Evolutionary conservation across 1,140 invertebrate species (phyloP).

Genomic region (Thrips palmi): DNA sequence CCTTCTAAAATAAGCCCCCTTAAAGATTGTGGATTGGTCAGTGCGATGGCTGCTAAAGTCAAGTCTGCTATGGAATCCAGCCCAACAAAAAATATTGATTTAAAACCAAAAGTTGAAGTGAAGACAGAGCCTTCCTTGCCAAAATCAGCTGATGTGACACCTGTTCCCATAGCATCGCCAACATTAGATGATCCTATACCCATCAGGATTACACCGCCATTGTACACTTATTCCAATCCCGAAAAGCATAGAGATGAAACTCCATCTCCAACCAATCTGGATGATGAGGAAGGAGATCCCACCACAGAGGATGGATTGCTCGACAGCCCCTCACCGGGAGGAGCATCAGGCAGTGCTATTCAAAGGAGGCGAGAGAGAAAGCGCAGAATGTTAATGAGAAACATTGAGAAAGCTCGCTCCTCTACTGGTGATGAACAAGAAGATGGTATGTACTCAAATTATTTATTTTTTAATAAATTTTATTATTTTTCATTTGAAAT

Average conservation of each 20-base stretch:
- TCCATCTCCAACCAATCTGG: slow-evolving; percentile 27
- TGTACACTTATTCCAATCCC: slow-evolving; percentile 59
- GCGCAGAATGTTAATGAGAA: too few species aligned
- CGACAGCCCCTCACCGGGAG: slow-evolving; percentile 2
- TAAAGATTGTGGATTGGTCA: too few species aligned
- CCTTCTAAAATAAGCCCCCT: too few species aligned
- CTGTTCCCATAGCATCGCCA: slow-evolving; percentile 24
- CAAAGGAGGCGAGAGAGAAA: slow-evolving; percentile 23
- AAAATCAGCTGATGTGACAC: too few species aligned
- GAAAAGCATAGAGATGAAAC: slow-evolving; percentile 38
- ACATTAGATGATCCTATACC: slow-evolving; percentile 42
- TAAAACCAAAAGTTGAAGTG: too few species aligned
- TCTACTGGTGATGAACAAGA: neutral
- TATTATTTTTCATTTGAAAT: neutral
- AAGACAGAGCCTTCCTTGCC: too few species aligned
- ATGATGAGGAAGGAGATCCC: slow-evolving; percentile 19
- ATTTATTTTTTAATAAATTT: slow-evolving; percentile 5
- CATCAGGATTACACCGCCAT: slow-evolving; percentile 44
- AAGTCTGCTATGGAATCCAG: too few species aligned
- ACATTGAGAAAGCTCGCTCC: too few species aligned
- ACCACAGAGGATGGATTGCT: neutral
- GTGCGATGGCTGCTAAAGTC: too few species aligned
- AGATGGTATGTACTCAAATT: neutral
- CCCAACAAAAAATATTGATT: too few species aligned
- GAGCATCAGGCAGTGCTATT: slow-evolving; percentile 10